These are phyloP conservation scores for Hypanus sabinus DNA, from an alignment of 2,113 vertebrate species.

Conservation along the genomic window DNA sequence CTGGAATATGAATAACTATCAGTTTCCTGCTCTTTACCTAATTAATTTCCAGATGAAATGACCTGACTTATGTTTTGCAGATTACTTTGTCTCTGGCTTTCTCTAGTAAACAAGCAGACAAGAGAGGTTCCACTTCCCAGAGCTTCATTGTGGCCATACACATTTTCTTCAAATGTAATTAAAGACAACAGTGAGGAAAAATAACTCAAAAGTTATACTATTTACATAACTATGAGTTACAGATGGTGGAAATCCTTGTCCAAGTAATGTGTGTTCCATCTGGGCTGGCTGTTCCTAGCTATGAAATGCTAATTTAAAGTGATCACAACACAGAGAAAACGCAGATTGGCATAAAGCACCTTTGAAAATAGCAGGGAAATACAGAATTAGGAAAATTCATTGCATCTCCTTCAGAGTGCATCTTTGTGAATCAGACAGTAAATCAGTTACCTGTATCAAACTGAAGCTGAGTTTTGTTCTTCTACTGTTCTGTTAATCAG, in stretches of 20 bases:
- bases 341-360: not conserved
- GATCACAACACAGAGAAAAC: not conserved
- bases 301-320: constrained; percentile 13
- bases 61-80: not conserved
- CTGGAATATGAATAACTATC: not conserved
- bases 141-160: constrained; percentile 11
- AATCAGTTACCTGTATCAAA: not conserved
- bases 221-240: constrained; percentile 12
- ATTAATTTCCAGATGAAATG: not conserved
- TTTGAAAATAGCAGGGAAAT: not conserved
- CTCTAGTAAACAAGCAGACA: constrained; percentile 3
- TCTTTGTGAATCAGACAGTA: not conserved
- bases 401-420: not conserved
- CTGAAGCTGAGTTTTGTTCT: not conserved
- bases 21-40: not conserved
- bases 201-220: constrained; percentile 22
- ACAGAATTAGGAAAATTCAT: not conserved
- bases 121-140: constrained; percentile 19
- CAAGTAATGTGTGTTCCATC: constrained; percentile 33
- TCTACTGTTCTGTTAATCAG: not conserved
- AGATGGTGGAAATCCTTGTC: constrained; percentile 18
- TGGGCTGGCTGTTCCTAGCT: not conserved
- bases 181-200: constrained; percentile 15
- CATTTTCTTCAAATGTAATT: constrained; percentile 14
- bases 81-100: not conserved